Conservation (phyloP, 1,140 invertebrate species). For the Atta texana region DNA sequence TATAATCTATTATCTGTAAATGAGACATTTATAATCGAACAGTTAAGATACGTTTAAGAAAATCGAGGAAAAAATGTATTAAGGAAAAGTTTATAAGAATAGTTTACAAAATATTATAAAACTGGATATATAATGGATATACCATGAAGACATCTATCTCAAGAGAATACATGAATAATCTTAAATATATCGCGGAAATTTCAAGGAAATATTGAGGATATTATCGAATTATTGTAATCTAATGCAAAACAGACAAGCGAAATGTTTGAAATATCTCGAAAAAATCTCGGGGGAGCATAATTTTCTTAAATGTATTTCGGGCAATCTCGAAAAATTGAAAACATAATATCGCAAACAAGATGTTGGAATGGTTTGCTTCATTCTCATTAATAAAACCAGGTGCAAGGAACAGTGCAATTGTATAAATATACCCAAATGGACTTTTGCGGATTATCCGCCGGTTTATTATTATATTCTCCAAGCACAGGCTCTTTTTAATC, state of each 20-base stretch:
- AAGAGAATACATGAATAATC: neutral
- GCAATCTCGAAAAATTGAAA: constrained; percentile 43
- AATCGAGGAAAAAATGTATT: neutral
- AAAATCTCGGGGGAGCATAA: constrained; percentile 5
- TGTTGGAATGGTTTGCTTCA: neutral
- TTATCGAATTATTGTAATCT: neutral
- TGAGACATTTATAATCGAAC: neutral
- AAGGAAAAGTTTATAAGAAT: neutral
- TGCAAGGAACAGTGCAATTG: constrained; percentile 19
- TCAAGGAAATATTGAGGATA: neutral
- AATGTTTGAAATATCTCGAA: neutral
- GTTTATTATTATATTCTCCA: constrained; percentile 47
- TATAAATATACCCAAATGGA: constrained; percentile 23
- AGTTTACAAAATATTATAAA: neutral
- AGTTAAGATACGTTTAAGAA: neutral
- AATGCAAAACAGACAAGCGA: neutral
- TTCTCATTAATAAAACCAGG: constrained; percentile 50
- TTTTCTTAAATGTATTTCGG: constrained; percentile 3
- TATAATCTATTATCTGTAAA: neutral
- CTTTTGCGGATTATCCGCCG: constrained; percentile 29
- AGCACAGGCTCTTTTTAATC: constrained; percentile 31
- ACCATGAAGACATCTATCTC: neutral
- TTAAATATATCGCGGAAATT: neutral
- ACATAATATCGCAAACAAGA: constrained; percentile 43
- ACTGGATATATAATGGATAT: neutral